phyloP scores from a whole-genome alignment of 2,113 vertebrate species.

The Phyllostomus discolor region DNA sequence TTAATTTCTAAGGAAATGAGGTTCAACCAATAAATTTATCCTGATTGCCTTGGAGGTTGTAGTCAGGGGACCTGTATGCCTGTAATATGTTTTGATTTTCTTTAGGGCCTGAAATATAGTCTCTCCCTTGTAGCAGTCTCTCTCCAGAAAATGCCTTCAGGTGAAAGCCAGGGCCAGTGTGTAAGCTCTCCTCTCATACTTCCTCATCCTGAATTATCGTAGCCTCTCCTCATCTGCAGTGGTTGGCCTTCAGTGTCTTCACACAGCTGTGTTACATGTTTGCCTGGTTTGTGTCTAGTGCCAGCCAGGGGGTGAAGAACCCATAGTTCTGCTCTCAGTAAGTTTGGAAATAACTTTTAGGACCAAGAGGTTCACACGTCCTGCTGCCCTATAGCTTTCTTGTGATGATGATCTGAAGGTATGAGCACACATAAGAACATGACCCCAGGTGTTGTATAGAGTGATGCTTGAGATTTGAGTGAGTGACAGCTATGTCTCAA shows the following conservation, averaged over 20 bases:
- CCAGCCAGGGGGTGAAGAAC: neutral
- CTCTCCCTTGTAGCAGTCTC: neutral
- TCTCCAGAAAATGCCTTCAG: neutral
- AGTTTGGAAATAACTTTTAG: neutral
- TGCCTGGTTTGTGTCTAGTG: neutral
- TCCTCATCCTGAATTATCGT: neutral
- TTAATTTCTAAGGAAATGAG: neutral
- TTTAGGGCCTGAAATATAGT: neutral
- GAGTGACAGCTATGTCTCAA: neutral
- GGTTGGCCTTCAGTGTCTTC: neutral
- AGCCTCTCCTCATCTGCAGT: neutral
- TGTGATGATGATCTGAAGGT: neutral
- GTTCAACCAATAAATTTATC: neutral
- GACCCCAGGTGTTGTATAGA: neutral
- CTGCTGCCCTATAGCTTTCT: neutral
- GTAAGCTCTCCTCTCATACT: neutral
- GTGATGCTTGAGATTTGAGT: neutral
- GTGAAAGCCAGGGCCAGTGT: neutral
- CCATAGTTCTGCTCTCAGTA: neutral
- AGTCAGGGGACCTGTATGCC: neutral
- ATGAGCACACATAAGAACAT: neutral
- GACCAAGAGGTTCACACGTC: neutral
- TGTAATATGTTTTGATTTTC: neutral
- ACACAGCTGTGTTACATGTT: neutral
- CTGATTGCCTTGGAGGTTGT: neutral